Conservation (phyloP, 2,797 vertebrate genomes). For the Eulemur rubriventer region DNA sequence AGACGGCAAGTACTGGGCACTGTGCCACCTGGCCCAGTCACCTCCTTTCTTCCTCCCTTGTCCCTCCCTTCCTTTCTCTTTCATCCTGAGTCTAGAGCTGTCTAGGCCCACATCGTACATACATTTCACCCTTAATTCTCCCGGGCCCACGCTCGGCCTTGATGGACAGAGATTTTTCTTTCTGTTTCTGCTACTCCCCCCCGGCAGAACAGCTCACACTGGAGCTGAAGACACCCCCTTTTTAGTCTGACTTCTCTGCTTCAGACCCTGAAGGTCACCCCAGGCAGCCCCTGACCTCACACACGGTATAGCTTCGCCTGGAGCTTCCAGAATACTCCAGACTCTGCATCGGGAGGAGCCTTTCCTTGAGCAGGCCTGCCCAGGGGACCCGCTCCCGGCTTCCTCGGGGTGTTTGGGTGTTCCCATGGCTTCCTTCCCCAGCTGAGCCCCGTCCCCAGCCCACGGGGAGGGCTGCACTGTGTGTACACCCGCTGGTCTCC, state of each 20-base stretch:
- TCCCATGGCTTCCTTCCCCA: background rate
- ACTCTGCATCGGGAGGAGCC: background rate
- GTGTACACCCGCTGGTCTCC: background rate
- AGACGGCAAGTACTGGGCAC: background rate
- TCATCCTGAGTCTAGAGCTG: background rate
- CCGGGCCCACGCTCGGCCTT: background rate
- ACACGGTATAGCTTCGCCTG: background rate
- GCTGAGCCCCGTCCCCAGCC: background rate
- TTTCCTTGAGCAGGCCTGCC: background rate
- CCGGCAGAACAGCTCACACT: background rate
- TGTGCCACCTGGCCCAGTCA: fast-evolving
- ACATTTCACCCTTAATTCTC: background rate
- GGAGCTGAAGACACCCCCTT: background rate
- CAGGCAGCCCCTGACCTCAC: background rate
- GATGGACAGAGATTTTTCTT: background rate
- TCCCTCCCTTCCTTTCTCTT: background rate
- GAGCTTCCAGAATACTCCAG: background rate
- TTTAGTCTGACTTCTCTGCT: background rate
- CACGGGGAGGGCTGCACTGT: background rate
- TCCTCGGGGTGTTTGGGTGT: background rate
- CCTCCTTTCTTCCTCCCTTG: background rate
- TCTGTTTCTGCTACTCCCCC: background rate
- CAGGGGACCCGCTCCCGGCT: background rate
- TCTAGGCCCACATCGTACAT: background rate
- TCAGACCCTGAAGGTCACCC: background rate